Evolutionary conservation across 2,888 invertebrate genomes (phyloP), one percentile per base, ranked within the genome.

Genomic region (Lepas anatifera): DNA sequence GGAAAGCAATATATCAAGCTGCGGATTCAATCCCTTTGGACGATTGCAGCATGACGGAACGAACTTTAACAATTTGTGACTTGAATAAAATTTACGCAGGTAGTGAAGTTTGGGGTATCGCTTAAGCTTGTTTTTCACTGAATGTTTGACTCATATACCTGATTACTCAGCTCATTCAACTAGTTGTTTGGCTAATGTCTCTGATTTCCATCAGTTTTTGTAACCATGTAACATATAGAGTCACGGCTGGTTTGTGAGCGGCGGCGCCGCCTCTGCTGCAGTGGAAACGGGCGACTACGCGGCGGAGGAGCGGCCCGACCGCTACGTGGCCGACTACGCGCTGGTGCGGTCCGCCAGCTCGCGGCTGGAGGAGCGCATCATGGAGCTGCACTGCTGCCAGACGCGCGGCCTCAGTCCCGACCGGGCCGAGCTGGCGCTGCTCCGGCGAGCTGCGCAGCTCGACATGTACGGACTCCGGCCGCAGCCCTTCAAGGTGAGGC

Each of bases 401-500:
- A 35, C 22, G 35, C 88, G 92, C 75, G 93, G 92, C 66, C 89
- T 92, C 82, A 87, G 89, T 68, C 88, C 93, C 3, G 87, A 89
- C 70, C 90, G 92, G 76, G 90, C 94, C 0, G 96, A 97, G 82
- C 87, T 88, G 72, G 87, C 89, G 75, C 98, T 98, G 81, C 86
- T 98, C 76, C 90, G 90, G 80, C 89, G 94, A 77, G 93, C 95
- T 58, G 89, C 92, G 75, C 88, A 89, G 74, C 83, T 98, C 71
- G 97, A 98, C 80, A 96, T 97, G 0, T 98, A 97, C 78, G 98
- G 97, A 37, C 92, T 98, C 46, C 97, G 98, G 82, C 98, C 97
- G 16, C 95, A 97, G 84, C 92, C 95, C 72, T 97, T 98, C 41
- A 98, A 97, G 86, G 93, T 93, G 80, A 77, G 76, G 74, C n/a